Conservation (phyloP, 2,797 vertebrate species). For the Pseudocheirus occidentalis region DNA sequence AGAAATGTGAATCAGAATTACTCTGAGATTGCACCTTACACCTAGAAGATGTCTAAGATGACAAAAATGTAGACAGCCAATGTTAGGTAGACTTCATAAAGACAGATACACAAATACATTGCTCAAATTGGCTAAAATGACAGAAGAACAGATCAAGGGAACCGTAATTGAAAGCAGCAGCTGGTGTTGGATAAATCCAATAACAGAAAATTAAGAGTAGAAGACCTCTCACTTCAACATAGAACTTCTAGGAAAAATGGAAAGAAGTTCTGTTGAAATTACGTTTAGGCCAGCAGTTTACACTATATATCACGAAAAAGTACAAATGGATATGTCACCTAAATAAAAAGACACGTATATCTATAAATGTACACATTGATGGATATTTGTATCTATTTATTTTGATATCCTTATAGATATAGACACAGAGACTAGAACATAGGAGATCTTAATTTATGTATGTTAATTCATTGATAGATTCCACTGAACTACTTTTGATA, state of each 20-base stretch:
- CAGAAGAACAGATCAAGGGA: neutral
- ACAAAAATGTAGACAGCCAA: neutral
- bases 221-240: neutral
- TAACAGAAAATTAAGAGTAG: neutral
- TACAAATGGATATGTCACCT: neutral
- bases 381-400: neutral
- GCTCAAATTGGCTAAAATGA: neutral
- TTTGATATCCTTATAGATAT: neutral
- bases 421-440: neutral
- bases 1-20: neutral
- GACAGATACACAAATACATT: neutral
- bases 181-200: neutral
- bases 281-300: neutral
- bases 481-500: neutral
- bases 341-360: neutral
- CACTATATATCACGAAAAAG: neutral
- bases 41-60: neutral
- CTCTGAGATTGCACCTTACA: neutral
- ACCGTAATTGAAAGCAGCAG: neutral
- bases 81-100: neutral
- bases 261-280: neutral
- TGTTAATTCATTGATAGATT: neutral
- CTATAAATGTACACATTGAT: neutral
- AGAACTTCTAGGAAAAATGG: neutral
- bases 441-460: neutral